These are phyloP conservation scores for Kobus ellipsiprymnus DNA, from an alignment of 2,113 vertebrate genomes.

Conservation along the genomic window DNA sequence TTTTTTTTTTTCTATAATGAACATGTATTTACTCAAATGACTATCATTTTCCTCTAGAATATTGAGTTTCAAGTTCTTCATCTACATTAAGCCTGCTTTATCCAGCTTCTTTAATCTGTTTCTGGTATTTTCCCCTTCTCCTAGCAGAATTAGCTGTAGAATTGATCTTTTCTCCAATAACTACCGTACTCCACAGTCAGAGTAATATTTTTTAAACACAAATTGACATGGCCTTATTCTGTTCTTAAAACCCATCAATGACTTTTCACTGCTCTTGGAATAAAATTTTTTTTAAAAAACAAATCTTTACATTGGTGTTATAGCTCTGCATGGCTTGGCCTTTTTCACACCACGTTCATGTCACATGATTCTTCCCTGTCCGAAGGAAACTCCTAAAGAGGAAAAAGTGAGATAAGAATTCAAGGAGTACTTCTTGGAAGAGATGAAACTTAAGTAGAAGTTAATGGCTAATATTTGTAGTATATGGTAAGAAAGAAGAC, in stretches of 20 bases:
- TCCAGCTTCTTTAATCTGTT: neutral
- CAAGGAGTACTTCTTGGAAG: neutral
- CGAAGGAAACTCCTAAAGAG: neutral
- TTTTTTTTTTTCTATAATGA: conserved; percentile 28
- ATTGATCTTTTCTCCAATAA: conserved; percentile 50
- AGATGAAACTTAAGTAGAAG: neutral
- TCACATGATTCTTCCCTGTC: neutral
- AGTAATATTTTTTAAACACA: conserved; percentile 47
- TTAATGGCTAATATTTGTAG: neutral
- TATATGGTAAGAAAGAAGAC: neutral
- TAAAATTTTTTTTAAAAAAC: neutral
- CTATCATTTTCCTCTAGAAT: conserved; percentile 40
- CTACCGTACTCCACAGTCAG: neutral
- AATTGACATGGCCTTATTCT: neutral
- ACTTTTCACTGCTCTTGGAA: neutral
- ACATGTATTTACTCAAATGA: conserved; percentile 21
- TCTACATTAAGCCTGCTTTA: neutral
- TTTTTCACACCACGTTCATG: neutral
- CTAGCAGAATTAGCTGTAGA: conserved; percentile 34
- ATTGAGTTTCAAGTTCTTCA: conserved; percentile 18
- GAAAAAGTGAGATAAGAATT: neutral
- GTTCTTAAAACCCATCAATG: neutral
- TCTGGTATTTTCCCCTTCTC: conserved; percentile 14
- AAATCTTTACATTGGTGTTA: neutral
- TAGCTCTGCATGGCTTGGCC: neutral